These are phyloP conservation scores for Sussaba pulchella DNA, from an alignment of 2,888 invertebrate species.

Conservation along the genomic window DNA sequence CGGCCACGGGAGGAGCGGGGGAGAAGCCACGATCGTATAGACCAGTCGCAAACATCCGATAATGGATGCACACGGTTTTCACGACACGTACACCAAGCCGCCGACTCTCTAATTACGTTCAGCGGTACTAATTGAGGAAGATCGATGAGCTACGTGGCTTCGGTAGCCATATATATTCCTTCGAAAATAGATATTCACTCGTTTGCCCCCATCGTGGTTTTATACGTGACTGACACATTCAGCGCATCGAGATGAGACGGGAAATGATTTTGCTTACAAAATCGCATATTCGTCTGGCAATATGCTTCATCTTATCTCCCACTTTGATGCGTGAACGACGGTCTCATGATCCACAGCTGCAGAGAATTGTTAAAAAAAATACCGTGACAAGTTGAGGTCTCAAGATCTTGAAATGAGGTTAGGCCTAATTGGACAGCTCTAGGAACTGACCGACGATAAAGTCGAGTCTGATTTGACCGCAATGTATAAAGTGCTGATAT, in stretches of 20 bases:
- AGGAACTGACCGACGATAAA: no score
- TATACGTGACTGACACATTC: conserved; percentile 9
- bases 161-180: conserved; percentile 15
- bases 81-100: conserved; percentile 68
- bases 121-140: conserved; percentile 71
- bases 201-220: conserved; percentile 19
- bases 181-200: conserved; percentile 57
- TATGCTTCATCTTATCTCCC: conserved; percentile 17
- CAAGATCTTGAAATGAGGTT: no score
- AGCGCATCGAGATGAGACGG: background rate
- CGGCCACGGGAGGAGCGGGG: conserved; percentile 15
- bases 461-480: no score
- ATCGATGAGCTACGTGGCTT: conserved; percentile 69
- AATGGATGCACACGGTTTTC: conserved; percentile 71
- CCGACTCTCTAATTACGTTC: conserved; percentile 69
- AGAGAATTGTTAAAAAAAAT: no score
- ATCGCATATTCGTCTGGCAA: conserved; percentile 10
- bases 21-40: conserved; percentile 54
- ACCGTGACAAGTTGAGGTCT: no score
- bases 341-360: no score
- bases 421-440: no score
- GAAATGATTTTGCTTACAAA: conserved; percentile 31
- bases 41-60: conserved; percentile 69
- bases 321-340: no score
- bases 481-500: no score